These are phyloP conservation scores for Vulpes vulpes DNA, from an alignment of 2,113 vertebrate genomes.

Conservation along the genomic window DNA sequence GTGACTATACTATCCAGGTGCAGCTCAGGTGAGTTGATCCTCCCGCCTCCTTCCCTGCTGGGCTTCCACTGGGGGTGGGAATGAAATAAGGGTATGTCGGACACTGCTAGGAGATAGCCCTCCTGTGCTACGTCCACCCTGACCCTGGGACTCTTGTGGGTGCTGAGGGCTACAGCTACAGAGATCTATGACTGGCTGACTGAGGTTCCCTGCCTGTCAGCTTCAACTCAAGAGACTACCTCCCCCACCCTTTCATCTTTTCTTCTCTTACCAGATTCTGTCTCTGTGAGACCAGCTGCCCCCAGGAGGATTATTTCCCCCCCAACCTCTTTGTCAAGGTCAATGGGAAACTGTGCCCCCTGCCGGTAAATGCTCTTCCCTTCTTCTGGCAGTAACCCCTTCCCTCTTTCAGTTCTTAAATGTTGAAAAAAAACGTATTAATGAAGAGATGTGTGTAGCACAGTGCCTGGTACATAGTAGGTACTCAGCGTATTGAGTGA, in stretches of 20 bases:
- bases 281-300: constrained; percentile 91
- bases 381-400: neutral
- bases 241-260: neutral
- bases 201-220: neutral
- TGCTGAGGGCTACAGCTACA: neutral
- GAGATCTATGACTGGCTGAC: neutral
- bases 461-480: neutral
- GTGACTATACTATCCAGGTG: constrained; percentile 88
- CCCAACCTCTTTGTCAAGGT: constrained; percentile 91
- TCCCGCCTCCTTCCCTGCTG: neutral
- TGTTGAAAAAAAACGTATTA: neutral
- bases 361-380: constrained; percentile 85
- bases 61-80: neutral
- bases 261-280: constrained; percentile 86
- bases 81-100: neutral
- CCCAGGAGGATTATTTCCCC: constrained; percentile 90
- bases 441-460: neutral
- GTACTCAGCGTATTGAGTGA: neutral
- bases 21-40: constrained; percentile 85
- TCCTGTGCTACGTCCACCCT: neutral
- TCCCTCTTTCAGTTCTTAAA: neutral
- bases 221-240: neutral
- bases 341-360: constrained; percentile 90
- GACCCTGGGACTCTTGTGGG: neutral
- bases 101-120: neutral